Percentiles rank a stretch among this genome's conserved stretches.
phyloP scores from a whole-genome alignment of 2,888 invertebrate genomes.

The Ectemnius cavifrons region DNA sequence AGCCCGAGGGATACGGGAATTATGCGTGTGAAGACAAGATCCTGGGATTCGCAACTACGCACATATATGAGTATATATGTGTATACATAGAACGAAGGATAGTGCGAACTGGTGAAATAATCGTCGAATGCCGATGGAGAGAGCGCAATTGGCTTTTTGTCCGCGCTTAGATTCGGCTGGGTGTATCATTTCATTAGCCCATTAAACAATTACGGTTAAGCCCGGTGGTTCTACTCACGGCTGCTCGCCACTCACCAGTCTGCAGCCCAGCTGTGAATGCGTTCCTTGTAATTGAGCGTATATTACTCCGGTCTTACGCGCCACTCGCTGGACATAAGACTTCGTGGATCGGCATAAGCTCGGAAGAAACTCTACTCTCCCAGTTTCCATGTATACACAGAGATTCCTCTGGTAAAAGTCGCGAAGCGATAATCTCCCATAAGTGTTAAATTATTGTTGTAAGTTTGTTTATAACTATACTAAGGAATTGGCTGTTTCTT shows the following conservation, averaged over 20 bases:
- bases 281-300: conserved; percentile 61
- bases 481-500: too few relatives aligned
- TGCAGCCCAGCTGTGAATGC: conserved; percentile 64
- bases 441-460: too few relatives aligned
- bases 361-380: conserved; percentile 6
- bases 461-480: too few relatives aligned
- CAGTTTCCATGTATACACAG: too few relatives aligned
- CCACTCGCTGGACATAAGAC: conserved; percentile 42
- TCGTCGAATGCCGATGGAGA: conserved; percentile 53
- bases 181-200: conserved; percentile 72
- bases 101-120: conserved; percentile 38
- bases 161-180: conserved; percentile 68
- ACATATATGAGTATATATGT: neutral
- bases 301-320: conserved; percentile 44
- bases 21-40: too few relatives aligned
- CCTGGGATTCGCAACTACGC: too few relatives aligned
- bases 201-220: conserved; percentile 71
- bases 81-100: conserved; percentile 17
- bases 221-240: conserved; percentile 38
- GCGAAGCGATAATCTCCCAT: too few relatives aligned
- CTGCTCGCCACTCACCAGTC: conserved; percentile 40
- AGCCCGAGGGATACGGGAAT: too few relatives aligned
- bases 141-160: conserved; percentile 64
- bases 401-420: too few relatives aligned
- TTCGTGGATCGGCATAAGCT: conserved; percentile 2